Evolutionary conservation across 2,797 vertebrate species (phyloP), one percentile per base, ranked within the genome.

Genomic region (Distichodus sexfasciatus): DNA sequence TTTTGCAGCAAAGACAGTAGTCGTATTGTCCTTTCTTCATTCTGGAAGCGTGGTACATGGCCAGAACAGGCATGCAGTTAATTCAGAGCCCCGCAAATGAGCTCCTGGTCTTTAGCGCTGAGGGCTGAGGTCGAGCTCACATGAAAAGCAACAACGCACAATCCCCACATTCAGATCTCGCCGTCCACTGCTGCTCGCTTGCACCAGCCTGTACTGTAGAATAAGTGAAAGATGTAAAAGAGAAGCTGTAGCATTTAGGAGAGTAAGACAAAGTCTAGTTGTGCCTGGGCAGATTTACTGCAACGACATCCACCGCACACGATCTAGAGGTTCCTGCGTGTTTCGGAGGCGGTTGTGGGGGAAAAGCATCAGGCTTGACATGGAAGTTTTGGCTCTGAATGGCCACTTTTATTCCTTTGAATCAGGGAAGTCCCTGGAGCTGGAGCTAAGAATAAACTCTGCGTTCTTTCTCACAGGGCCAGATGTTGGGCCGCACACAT

Each of bases 391-490:
- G 55, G 61, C 66, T 53, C 55, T 75, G 61, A 75, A 78, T 62
- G n/a, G 48, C 70, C 63, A 66, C 70, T 74, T n/a, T 62, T 60
- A 67, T 71, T 73, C 55, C 61, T 74, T 66, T 74, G 63, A 74
- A 76, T 53, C 61, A 68, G 59, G 21, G 41, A 67, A 74, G 46
- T 71, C 74, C 71, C 74, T 61, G 2, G 71, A 62, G 77, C 60
- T 68, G 17, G 23, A 28, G 65, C 71, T 79, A 79, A 73, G 71
- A 79, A 79, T 79, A 76, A 74, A 71, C 51, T 28, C 35, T 51
- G 65, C 61, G 40, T 70, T 64, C 62, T 68, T 79, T 79, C 67
- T 67, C 74, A 74, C 74, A 79, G 48, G 68, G 72, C 61, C 77
- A 79, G 74, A 75, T 74, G 77, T 74, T 74, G 33, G 38, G 38